These are phyloP conservation scores for Epinephelus awoara DNA, from an alignment of 2,797 vertebrate species.

Conservation along the genomic window DNA sequence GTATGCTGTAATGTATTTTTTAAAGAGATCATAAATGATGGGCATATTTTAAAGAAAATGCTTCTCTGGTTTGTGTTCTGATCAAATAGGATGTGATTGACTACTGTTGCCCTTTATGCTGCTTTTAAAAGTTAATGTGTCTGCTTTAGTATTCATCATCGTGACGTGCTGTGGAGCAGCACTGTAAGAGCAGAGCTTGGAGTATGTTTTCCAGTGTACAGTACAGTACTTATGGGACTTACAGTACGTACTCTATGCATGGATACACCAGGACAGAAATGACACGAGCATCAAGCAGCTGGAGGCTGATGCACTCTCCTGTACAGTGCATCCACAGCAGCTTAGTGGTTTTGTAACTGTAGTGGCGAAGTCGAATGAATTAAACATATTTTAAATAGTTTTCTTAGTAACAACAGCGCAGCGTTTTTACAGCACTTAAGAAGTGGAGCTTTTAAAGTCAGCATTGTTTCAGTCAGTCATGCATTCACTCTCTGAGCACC, in stretches of 20 bases:
- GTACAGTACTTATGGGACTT: constrained; percentile 39
- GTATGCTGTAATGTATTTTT: constrained; percentile 26
- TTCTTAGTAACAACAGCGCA: constrained; percentile 22
- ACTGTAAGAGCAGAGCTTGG: constrained; percentile 5
- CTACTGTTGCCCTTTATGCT: not conserved
- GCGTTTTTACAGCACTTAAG: constrained; percentile 31
- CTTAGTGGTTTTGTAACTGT: constrained; percentile 27
- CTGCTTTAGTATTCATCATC: constrained; percentile 20
- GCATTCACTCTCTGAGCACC: constrained; percentile 25
- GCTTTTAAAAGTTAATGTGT: constrained; percentile 4
- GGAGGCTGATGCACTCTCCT: constrained; percentile 45
- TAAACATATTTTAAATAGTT: constrained; percentile 61
- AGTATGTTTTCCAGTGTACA: constrained; percentile 29
- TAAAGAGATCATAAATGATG: constrained; percentile 14
- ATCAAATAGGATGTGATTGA: constrained; percentile 2
- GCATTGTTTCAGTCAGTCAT: constrained; percentile 31
- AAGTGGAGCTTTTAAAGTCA: constrained; percentile 43
- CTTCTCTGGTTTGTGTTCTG: not conserved
- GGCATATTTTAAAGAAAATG: constrained; percentile 5
- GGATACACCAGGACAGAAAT: constrained; percentile 51
- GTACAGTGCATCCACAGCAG: constrained; percentile 25
- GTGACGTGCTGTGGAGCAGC: not conserved
- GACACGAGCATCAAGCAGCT: constrained; percentile 43
- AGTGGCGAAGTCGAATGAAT: constrained; percentile 52
- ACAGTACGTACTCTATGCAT: constrained; percentile 45